phyloP scores from a whole-genome alignment of 2,888 invertebrate genomes.

The Heliconius sara region DNA sequence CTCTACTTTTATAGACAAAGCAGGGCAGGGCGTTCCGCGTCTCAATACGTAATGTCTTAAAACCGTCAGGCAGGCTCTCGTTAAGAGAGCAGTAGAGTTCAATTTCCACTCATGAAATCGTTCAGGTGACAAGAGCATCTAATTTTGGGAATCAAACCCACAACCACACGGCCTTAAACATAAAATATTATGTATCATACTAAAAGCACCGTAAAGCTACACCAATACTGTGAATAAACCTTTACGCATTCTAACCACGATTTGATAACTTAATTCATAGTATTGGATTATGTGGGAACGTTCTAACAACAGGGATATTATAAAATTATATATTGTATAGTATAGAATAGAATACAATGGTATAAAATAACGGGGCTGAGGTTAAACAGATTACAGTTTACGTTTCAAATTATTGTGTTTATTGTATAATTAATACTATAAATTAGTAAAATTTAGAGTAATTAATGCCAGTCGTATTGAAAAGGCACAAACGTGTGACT shows the following conservation, averaged over 20 bases:
- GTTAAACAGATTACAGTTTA: conserved; percentile 1
- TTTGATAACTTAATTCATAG: conserved; percentile 28
- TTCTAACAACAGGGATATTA: conserved; percentile 14
- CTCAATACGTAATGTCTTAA: too few species aligned
- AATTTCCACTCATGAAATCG: neutral
- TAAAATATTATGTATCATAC: neutral
- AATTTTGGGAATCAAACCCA: neutral
- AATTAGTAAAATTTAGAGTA: neutral
- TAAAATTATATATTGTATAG: conserved; percentile 7
- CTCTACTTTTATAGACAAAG: too few species aligned
- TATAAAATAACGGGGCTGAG: neutral
- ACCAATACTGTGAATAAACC: conserved; percentile 2
- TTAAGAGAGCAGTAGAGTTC: too few species aligned
- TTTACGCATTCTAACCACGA: conserved; percentile 21
- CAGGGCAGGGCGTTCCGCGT: too few species aligned
- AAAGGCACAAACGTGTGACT: neutral
- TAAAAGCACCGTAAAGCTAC: conserved; percentile 2
- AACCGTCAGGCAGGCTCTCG: too few species aligned
- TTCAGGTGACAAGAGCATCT: neutral
- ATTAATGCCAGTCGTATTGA: neutral
- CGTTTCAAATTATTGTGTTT: neutral
- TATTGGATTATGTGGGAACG: conserved; percentile 23
- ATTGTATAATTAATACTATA: neutral
- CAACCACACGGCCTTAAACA: neutral
- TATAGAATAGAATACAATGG: neutral